These are phyloP conservation scores for Xenopus borealis DNA, from an alignment of 2,113 vertebrate species.

Conservation along the genomic window DNA sequence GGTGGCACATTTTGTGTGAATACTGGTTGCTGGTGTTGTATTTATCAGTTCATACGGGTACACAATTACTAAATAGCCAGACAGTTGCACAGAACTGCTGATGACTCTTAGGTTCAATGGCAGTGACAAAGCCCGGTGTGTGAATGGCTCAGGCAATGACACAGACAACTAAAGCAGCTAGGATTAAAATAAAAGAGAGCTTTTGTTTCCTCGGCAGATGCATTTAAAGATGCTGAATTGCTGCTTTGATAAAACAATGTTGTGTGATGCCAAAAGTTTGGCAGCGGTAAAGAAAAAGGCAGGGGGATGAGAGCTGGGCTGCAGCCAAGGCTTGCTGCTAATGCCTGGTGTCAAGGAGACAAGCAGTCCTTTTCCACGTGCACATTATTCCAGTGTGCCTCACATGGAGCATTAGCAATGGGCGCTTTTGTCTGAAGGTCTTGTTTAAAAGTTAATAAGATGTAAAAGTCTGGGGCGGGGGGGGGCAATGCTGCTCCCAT, in stretches of 20 bases:
- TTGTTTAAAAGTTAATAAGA: constrained; percentile 48
- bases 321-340: constrained; percentile 32
- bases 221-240: constrained; percentile 45
- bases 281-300: constrained; percentile 38
- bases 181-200: constrained; percentile 21
- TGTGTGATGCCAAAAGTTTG: constrained; percentile 42
- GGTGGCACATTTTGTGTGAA: constrained; percentile 58
- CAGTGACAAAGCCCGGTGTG: constrained; percentile 17
- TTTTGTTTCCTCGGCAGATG: constrained; percentile 45
- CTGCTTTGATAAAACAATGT: constrained; percentile 41
- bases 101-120: not conserved
- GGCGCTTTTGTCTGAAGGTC: constrained; percentile 43
- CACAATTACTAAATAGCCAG: constrained; percentile 1
- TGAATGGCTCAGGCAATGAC: constrained; percentile 5
- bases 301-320: constrained; percentile 30
- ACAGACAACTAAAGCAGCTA: constrained; percentile 23
- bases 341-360: constrained; percentile 45
- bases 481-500: constrained; percentile 18
- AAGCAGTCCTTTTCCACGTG: constrained; percentile 38
- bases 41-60: not conserved
- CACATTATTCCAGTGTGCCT: constrained; percentile 34
- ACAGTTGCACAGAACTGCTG: constrained; percentile 14
- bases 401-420: constrained; percentile 34
- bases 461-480: constrained; percentile 35
- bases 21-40: too few species aligned